Percentiles rank a stretch among this genome's conserved stretches.
These are phyloP conservation scores for Chironomus tentans DNA, from an alignment of 2,888 invertebrate species.

Conservation along the genomic window DNA sequence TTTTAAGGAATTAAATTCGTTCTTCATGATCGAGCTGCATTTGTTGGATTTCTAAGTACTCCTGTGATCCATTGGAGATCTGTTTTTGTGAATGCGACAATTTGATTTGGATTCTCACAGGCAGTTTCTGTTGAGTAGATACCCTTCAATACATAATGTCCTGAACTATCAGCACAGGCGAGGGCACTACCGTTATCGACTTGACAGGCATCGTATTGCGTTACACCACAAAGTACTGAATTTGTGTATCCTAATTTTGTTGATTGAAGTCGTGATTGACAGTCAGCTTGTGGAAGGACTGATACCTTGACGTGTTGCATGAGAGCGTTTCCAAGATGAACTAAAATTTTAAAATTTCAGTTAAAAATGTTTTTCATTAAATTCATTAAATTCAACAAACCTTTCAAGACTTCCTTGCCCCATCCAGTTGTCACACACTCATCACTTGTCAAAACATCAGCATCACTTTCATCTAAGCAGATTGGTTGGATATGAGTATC, in stretches of 20 bases:
- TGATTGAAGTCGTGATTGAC: constrained; percentile 43
- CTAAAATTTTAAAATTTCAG: constrained; percentile 41
- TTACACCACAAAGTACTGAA: constrained; percentile 60
- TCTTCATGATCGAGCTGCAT: neutral
- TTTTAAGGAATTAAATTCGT: neutral
- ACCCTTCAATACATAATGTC: constrained; percentile 60
- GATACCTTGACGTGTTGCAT: constrained; percentile 66
- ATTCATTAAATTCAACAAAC: constrained; percentile 45
- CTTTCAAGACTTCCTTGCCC: constrained; percentile 69
- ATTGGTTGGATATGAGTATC: constrained; percentile 66
- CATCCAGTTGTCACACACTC: constrained; percentile 73
- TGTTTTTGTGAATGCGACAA: constrained; percentile 52
- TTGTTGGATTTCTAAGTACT: constrained; percentile 14
- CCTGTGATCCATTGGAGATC: constrained; percentile 49
- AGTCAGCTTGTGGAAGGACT: constrained; percentile 52
- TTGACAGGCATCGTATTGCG: constrained; percentile 64
- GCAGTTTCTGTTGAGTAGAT: constrained; percentile 69
- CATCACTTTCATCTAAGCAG: constrained; percentile 57
- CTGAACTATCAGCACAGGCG: constrained; percentile 63
- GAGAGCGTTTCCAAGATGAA: constrained; percentile 61
- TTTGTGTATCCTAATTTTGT: constrained; percentile 46
- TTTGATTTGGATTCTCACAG: constrained; percentile 48
- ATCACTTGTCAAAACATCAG: constrained; percentile 43
- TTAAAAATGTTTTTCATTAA: constrained; percentile 25
- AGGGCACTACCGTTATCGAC: constrained; percentile 72